Evolutionary conservation across 2,888 invertebrate genomes (phyloP).

Genomic region (Ferrisia virgata): DNA sequence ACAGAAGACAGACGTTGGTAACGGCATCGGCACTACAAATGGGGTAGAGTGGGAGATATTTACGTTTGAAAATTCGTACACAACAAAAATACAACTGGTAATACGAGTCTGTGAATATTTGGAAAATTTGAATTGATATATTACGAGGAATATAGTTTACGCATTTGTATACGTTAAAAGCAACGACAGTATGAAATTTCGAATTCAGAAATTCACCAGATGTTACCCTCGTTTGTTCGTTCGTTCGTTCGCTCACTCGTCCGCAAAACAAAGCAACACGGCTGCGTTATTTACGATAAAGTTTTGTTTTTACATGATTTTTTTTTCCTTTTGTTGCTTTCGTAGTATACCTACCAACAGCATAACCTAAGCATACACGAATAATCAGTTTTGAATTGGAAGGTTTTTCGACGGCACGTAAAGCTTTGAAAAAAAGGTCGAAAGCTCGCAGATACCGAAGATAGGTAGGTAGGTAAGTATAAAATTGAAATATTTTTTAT

Average conservation of each 20-base stretch:
- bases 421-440: neutral
- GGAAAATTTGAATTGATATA: neutral
- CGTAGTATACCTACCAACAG: neutral
- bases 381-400: neutral
- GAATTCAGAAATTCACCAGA: constrained; percentile 1
- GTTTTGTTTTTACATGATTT: neutral
- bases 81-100: neutral
- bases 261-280: neutral
- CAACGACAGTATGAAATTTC: neutral
- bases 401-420: neutral
- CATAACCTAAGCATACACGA: too few relatives aligned
- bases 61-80: neutral
- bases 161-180: neutral
- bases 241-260: neutral
- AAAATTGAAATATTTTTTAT: neutral
- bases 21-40: neutral
- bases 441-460: too few relatives aligned
- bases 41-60: neutral
- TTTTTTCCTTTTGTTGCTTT: neutral
- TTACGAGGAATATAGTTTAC: too few relatives aligned
- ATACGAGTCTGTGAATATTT: neutral
- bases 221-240: neutral
- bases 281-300: constrained; percentile 10
- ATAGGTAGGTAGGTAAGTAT: too few relatives aligned
- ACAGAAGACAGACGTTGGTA: neutral